Percentiles rank a stretch among this genome's conserved stretches.
Conservation (phyloP, 2,888 invertebrate genomes). For the Apodemia mormo region DNA sequence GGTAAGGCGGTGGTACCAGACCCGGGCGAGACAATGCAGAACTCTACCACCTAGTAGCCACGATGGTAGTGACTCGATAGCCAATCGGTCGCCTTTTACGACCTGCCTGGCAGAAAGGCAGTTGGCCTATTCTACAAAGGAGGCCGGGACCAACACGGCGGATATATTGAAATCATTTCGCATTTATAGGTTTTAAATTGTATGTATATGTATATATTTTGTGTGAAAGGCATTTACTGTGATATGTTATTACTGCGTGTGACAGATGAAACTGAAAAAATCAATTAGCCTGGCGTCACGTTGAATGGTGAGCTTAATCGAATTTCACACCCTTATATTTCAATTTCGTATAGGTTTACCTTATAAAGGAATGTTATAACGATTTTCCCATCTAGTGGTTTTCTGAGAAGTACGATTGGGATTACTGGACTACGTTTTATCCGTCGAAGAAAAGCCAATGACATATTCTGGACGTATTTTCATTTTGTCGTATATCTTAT, state of each 20-base stretch:
- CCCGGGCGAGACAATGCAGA: too few species aligned
- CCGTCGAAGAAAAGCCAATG: neutral
- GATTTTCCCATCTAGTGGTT: neutral
- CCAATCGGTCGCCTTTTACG: too few species aligned
- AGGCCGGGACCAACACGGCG: too few species aligned
- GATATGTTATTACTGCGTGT: constrained; percentile 13
- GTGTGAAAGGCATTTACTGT: constrained; percentile 4
- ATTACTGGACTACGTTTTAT: neutral
- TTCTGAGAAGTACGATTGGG: neutral
- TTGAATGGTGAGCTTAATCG: constrained; percentile 8
- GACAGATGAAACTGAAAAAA: constrained; percentile 18
- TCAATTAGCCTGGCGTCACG: constrained; percentile 7
- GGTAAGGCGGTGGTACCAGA: too few species aligned
- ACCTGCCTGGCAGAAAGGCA: too few species aligned
- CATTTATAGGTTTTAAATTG: neutral
- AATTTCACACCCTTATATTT: constrained; percentile 9
- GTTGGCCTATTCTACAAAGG: too few species aligned
- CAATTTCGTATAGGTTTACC: constrained; percentile 8
- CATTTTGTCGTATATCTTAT: neutral
- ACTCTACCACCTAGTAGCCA: too few species aligned
- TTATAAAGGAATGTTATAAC: constrained; percentile 2
- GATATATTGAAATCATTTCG: neutral
- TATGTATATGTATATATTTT: neutral
- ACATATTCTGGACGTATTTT: neutral
- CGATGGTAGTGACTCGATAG: too few species aligned